A percentile compares a stretch with the other conserved stretches of the same genome.
These are phyloP conservation scores for Falco naumanni DNA, from an alignment of 2,797 vertebrate species.

Conservation along the genomic window DNA sequence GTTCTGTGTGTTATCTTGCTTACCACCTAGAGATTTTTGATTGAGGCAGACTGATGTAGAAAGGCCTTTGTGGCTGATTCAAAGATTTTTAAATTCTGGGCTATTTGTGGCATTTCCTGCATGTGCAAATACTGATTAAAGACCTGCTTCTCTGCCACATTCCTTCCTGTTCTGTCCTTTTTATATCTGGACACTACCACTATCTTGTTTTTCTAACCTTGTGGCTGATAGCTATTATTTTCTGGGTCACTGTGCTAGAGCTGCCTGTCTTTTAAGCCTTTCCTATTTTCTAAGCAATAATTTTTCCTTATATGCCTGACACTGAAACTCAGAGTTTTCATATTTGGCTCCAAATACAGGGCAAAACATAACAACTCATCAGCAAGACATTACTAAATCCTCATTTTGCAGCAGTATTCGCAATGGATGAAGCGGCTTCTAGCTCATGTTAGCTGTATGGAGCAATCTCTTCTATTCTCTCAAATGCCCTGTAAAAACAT, in stretches of 20 bases:
- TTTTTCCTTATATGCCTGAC: not conserved
- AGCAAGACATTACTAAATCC: not conserved
- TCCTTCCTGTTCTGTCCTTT: not conserved
- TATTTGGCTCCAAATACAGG: not conserved
- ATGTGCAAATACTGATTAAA: not conserved
- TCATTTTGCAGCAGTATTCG: not conserved
- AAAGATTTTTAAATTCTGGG: not conserved
- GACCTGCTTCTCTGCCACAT: not conserved
- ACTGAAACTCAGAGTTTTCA: not conserved
- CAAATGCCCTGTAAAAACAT: not conserved
- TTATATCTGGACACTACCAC: not conserved
- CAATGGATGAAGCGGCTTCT: not conserved
- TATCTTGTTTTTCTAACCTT: not conserved
- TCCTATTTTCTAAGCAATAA: not conserved
- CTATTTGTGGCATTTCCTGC: not conserved
- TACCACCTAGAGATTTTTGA: not conserved
- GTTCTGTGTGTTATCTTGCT: not conserved
- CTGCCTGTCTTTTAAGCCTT: not conserved
- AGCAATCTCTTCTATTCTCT: not conserved
- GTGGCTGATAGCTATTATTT: not conserved
- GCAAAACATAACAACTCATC: not conserved
- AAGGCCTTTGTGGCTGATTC: not conserved
- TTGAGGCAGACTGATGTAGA: not conserved
- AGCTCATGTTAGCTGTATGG: not conserved
- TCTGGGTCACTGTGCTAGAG: not conserved